These are phyloP conservation scores for Octonoba sinensis DNA, from an alignment of 2,888 invertebrate species.

Conservation along the genomic window DNA sequence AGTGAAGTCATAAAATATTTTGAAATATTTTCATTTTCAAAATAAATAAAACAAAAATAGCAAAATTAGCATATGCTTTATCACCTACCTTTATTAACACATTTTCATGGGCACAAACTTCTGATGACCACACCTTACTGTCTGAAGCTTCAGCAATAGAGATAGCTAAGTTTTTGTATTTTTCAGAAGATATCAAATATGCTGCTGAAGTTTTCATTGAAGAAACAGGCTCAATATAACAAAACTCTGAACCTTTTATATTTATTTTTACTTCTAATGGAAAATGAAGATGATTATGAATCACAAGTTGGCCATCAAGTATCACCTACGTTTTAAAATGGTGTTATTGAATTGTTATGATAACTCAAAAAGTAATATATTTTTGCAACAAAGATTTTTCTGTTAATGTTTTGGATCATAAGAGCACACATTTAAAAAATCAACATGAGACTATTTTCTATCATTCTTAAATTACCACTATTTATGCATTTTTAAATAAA, in stretches of 20 bases:
- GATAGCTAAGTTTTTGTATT: conserved; percentile 25
- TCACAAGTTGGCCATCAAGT: conserved; percentile 47
- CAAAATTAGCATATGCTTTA: too few species aligned
- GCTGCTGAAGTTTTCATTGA: conserved; percentile 27
- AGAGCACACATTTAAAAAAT: too few species aligned
- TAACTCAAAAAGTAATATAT: too few species aligned
- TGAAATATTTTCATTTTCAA: too few species aligned
- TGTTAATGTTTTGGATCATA: too few species aligned
- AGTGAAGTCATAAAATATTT: too few species aligned
- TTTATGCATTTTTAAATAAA: too few species aligned
- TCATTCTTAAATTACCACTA: too few species aligned
- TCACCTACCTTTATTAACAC: conserved; percentile 31
- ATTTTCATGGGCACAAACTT: conserved; percentile 30
- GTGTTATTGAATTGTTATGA: too few species aligned
- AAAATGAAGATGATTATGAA: conserved; percentile 43
- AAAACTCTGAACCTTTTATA: not conserved
- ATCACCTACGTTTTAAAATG: conserved; percentile 28
- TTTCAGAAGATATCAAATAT: conserved; percentile 33
- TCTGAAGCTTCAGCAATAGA: conserved; percentile 36
- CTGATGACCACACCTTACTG: conserved; percentile 46
- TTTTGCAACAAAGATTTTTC: too few species aligned
- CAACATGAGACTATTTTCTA: too few species aligned
- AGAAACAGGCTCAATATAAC: conserved; percentile 31
- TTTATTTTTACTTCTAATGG: conserved; percentile 38
- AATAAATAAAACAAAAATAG: too few species aligned